Evolutionary conservation across 2,888 invertebrate species (phyloP), one percentile per base, ranked within the genome.

Genomic region (Euclidia mi): DNA sequence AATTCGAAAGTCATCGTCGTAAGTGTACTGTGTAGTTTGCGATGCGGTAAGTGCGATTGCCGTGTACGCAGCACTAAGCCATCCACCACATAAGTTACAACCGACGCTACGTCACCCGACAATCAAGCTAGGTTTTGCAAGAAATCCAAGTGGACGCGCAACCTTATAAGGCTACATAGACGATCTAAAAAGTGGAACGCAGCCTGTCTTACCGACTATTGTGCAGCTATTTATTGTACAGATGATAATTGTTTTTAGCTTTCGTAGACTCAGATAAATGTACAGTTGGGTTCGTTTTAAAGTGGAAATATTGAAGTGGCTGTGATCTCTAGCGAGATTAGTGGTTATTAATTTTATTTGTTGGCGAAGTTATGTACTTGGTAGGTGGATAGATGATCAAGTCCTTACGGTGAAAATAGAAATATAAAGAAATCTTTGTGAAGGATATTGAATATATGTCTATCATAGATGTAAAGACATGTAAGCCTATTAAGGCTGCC

Each of bases 171-270:
- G 82, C 15, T 58, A 29, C 49, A 52, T 69, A 73, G 78, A 71
- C 65, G 73, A 73, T 81, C 84, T 85, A 86, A 87, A 85, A 85
- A 86, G 76, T 87, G 72, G 84, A 78, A 77, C 76, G 75, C 59
- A 70, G 61, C 60, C 52, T 61, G 62, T 50, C 61, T 61, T 57
- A 53, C 42, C 56, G 56, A 70, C 70, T 71, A 71, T 71, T 72
- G 71, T 72, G 49, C 25, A 40, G 52, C 43, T 73, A 72, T 72
- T 73, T 72, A 72, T 73, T 72, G 72, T 73, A 43, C 25, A 28
- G 57, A 67, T 72, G 65, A 65, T 73, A 72, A 72, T 72, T 72
- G 72, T 73, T 73, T 58, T 64, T 56, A 65, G 55, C 65, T 71
- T 61, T 49, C 29, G 29, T 3, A 14, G 14, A 15, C 32, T 34